These are phyloP conservation scores for Biston betularia DNA, from an alignment of 2,888 invertebrate genomes.

Conservation along the genomic window DNA sequence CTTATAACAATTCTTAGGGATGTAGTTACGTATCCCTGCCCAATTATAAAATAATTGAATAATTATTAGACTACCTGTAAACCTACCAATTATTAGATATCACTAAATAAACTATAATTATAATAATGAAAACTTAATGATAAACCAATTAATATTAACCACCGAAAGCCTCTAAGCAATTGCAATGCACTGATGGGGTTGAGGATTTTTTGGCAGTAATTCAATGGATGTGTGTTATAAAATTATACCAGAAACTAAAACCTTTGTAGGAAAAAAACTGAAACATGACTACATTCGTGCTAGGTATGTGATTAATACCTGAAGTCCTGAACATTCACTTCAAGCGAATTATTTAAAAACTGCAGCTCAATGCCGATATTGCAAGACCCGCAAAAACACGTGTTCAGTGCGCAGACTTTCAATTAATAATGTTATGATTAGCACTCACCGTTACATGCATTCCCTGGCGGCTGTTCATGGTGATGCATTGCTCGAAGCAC, in stretches of 20 bases:
- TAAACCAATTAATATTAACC: too few species aligned
- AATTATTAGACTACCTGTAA: background rate
- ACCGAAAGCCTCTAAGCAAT: too few species aligned
- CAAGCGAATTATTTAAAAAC: conserved; percentile 23
- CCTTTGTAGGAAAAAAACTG: background rate
- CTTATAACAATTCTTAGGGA: too few species aligned
- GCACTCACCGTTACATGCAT: conserved; percentile 84
- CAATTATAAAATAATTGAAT: too few species aligned
- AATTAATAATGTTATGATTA: conserved; percentile 39
- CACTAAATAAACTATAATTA: too few species aligned
- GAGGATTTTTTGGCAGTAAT: too few species aligned
- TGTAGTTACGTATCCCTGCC: too few species aligned
- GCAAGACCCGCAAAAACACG: conserved; percentile 12
- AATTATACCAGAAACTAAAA: background rate
- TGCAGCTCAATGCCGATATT: conserved; percentile 29
- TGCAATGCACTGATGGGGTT: too few species aligned
- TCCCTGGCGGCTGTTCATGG: conserved; percentile 88
- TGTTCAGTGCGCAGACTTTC: conserved; percentile 20
- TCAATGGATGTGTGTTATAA: background rate
- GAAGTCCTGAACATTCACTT: conserved; percentile 15
- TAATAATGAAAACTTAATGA: too few species aligned
- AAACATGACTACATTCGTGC: background rate
- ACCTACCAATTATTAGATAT: background rate
- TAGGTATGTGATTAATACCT: conserved; percentile 10
- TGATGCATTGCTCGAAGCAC: conserved; percentile 90